Evolutionary conservation across 2,797 vertebrate species (phyloP).

Genomic region (Spizella passerina): DNA sequence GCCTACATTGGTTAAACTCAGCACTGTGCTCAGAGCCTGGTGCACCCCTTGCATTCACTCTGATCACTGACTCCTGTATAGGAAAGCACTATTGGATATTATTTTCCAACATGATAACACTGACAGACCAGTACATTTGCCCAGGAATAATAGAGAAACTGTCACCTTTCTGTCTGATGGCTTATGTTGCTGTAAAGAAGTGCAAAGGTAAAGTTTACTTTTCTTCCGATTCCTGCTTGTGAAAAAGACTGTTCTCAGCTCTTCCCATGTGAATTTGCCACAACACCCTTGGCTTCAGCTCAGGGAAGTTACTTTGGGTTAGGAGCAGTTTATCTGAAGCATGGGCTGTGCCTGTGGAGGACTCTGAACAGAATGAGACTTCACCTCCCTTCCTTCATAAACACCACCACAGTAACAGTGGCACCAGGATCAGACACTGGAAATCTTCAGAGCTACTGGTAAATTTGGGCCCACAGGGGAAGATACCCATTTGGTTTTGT

Average conservation of each 20-base stretch:
- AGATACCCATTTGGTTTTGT: background rate
- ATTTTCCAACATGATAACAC: constrained; percentile 20
- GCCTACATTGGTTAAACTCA: constrained; percentile 6
- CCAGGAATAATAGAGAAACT: constrained; percentile 33
- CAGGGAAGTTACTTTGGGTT: background rate
- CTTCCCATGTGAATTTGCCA: background rate
- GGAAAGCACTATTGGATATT: background rate
- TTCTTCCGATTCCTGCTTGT: background rate
- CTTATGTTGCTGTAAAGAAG: background rate
- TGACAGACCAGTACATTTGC: constrained; percentile 15
- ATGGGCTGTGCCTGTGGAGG: rapidly evolving
- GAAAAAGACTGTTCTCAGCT: background rate
- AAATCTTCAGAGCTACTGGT: background rate
- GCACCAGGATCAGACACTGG: background rate
- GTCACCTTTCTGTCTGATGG: background rate
- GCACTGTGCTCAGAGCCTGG: background rate
- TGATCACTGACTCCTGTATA: background rate
- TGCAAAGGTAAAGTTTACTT: background rate
- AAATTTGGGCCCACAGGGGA: background rate
- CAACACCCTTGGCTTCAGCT: background rate
- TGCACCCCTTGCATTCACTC: background rate
- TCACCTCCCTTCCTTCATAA: background rate
- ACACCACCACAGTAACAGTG: background rate
- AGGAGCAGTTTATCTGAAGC: background rate
- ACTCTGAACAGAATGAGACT: background rate